These are phyloP conservation scores for Reticulitermes speratus DNA, from an alignment of 1,140 invertebrate species.

Conservation along the genomic window DNA sequence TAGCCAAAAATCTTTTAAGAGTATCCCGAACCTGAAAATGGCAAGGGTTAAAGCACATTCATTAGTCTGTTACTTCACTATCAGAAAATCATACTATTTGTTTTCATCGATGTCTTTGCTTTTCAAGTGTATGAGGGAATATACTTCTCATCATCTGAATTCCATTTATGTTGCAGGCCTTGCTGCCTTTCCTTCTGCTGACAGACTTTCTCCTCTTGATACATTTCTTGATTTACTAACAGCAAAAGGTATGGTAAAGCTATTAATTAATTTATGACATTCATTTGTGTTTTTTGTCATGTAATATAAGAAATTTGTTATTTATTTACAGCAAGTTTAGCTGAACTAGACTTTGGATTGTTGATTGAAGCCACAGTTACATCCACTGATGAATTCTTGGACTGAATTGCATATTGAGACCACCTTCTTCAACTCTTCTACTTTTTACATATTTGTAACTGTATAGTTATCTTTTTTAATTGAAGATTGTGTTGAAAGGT, in stretches of 20 bases:
- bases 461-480: neutral
- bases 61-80: too few relatives aligned
- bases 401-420: neutral
- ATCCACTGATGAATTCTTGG: constrained; percentile 56
- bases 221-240: constrained; percentile 82
- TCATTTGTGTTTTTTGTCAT: neutral
- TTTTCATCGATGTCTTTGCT: too few relatives aligned
- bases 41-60: too few relatives aligned
- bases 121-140: too few relatives aligned
- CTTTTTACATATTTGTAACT: neutral
- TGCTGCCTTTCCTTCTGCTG: constrained; percentile 67
- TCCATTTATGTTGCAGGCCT: constrained; percentile 53
- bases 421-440: neutral
- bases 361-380: constrained; percentile 75
- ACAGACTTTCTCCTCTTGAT: constrained; percentile 74
- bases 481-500: neutral
- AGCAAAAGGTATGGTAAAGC: constrained; percentile 61
- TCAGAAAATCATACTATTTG: too few relatives aligned
- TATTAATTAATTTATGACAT: neutral
- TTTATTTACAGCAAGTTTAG: constrained; percentile 63
- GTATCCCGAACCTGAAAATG: too few relatives aligned
- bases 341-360: constrained; percentile 77
- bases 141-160: neutral
- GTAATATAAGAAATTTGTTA: neutral
- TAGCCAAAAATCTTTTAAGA: too few relatives aligned